Base-by-base conservation (phyloP, 1,140 invertebrate species). In the Hycleus phaleratus region DNA sequence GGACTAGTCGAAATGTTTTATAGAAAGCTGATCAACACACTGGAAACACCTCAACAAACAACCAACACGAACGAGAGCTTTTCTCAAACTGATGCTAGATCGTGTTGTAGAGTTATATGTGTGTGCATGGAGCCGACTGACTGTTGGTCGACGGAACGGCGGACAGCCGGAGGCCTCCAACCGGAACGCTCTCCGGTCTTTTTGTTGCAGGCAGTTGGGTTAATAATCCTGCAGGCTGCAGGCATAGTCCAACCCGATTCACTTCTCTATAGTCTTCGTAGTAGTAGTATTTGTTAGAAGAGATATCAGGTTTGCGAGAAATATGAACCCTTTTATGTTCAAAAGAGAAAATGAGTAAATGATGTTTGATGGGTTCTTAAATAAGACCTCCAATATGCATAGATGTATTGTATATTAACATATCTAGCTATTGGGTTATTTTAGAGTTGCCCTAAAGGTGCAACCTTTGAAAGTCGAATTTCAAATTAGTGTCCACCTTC, bases 151-250 rank as follows among this genome's bases (percentile, higher is more conserved):
- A 32, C 32, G 51, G 18, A 55, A 46, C 44, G 52, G 40, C 44
- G 55, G 54, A 44, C 46, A 32, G 39, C 59, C 49, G 18, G 25
- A 47, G 46, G 49, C 53, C 44, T 43, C 59, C 59, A 61, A 61
- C 59, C 59, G 51, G 46, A 60, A 53, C 48, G 59, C 12, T 45
- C 49, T 50, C 56, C 43, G 49, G 44, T 51, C 56, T 57, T 52
- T 61, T 61, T 61, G 56, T 57, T 57, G 56, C 54, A 51, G 49
- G 54, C 55, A 61, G 62, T 64, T 64, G 60, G 62, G 62, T 64
- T 64, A 64, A 64, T 64, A 64, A 64, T 64, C 54, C 59, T 55
- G 51, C 42, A 12, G 50, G 40, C 62, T 60, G 44, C 45, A 61
- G 59, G 62, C 57, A 48, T 52, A 60, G 61, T 60, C 62, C 58